Evolutionary conservation across 2,888 invertebrate species (phyloP), one percentile per base, ranked within the genome.

Genomic region (Corbicula japonica): DNA sequence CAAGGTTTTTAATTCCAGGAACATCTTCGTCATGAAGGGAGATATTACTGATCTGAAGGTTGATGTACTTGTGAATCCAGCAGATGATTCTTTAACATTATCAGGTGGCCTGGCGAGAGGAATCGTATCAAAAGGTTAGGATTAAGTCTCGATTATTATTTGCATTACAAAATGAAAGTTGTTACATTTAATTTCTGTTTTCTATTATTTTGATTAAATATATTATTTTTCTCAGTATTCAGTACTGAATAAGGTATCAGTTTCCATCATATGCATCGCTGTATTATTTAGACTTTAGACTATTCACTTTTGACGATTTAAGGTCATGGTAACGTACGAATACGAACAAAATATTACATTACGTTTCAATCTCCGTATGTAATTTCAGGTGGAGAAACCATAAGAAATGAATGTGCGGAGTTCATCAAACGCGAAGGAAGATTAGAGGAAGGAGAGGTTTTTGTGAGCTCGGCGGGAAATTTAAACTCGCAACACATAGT

Each of bases 301-400:
- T 38, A 12, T 38, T 15, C 8, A 15, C 41, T 12, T 38, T 38
- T 8, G 2, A 26, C 18, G 21, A 4, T 52, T 26, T 5, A 15
- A 12, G 15, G 28, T 6, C 12, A 12, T 28, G 3, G 23, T 28
- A 28, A 30, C 10, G 26, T 23, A 28, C 28, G n/a, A n/a, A n/a
- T n/a, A n/a, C n/a, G n/a, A n/a, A n/a, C n/a, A n/a, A n/a, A n/a
- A n/a, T n/a, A n/a, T n/a, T n/a, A n/a, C n/a, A n/a, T n/a, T n/a
- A n/a, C n/a, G n/a, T n/a, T n/a, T n/a, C n/a, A n/a, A n/a, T n/a
- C n/a, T n/a, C 6, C 5, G 2, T 1, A 63, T 52, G 34, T 35
- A n/a, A 30, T 76, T 66, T 23, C 21, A 89, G 89, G 89, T 35
- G 90, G 90, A 5, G 32, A 56, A 8, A 58, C 1, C 10, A 87